Evolutionary conservation across 2,797 vertebrate genomes (phyloP).

Genomic region (Malurus leucopterus): DNA sequence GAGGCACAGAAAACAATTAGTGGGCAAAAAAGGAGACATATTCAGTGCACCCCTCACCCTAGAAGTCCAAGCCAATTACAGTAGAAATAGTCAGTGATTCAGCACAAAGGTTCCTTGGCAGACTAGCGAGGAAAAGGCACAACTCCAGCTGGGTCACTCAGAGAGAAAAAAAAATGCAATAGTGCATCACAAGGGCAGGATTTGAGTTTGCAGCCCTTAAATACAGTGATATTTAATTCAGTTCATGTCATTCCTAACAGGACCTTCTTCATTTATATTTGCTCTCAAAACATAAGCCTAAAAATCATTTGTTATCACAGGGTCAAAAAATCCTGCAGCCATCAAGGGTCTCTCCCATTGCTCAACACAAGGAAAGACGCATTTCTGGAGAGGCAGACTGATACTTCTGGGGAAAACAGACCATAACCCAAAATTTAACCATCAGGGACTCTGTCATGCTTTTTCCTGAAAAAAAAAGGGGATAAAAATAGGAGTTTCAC

Average conservation of each 20-base stretch:
- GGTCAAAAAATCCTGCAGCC: background rate
- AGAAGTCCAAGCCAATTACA: conserved; percentile 57
- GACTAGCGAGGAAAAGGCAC: conserved; percentile 48
- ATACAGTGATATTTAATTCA: background rate
- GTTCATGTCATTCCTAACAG: background rate
- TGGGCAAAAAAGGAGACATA: conserved; percentile 19
- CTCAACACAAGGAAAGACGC: background rate
- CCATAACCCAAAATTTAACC: background rate
- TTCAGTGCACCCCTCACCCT: conserved; percentile 42
- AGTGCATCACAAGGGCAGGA: conserved; percentile 43
- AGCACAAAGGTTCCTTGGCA: conserved; percentile 62
- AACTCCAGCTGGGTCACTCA: conserved; percentile 56
- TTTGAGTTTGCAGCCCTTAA: conserved; percentile 6
- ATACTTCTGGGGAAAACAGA: background rate
- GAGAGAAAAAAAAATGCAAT: conserved; percentile 42
- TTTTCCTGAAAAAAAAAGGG: background rate
- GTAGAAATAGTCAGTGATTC: conserved; percentile 57
- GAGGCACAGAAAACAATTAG: conserved; percentile 50
- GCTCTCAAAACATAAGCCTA: background rate
- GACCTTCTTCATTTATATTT: background rate
- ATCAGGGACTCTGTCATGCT: background rate
- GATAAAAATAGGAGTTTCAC: background rate
- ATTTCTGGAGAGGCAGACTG: background rate
- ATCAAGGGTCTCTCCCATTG: background rate
- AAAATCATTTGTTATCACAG: background rate